phyloP scores from a whole-genome alignment of 2,888 invertebrate genomes.

The Orchesella flavescens region DNA sequence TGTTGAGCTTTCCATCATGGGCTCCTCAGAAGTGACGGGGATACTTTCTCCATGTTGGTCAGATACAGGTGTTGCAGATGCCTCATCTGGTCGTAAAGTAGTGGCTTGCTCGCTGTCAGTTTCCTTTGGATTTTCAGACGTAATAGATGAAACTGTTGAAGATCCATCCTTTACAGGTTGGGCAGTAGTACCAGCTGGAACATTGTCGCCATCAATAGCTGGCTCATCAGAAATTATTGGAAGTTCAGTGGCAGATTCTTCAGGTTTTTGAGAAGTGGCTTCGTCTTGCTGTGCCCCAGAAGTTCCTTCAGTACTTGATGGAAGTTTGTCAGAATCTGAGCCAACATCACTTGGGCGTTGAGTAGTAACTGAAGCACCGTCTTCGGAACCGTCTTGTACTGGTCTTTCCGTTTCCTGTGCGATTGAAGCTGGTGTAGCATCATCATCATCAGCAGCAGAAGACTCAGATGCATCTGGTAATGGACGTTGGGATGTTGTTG shows the following conservation, averaged over 20 bases:
- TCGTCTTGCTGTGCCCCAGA: not conserved
- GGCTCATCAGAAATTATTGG: constrained; percentile 29
- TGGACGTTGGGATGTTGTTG: constrained; percentile 32
- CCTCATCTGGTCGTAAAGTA: not conserved
- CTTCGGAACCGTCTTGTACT: constrained; percentile 12
- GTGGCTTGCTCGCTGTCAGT: constrained; percentile 12
- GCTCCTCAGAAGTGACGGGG: constrained; percentile 20
- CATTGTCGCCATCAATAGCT: not conserved
- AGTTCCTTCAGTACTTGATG: not conserved
- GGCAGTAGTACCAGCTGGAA: not conserved
- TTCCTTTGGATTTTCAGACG: constrained; percentile 16
- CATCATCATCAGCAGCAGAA: not conserved
- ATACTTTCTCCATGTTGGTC: constrained; percentile 11
- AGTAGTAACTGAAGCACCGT: not conserved
- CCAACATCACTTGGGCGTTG: not conserved
- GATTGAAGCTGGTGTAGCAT: not conserved
- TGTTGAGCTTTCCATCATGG: constrained; percentile 45
- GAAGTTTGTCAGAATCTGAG: not conserved
- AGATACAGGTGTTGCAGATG: constrained; percentile 9
- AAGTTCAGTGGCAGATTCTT: constrained; percentile 17
- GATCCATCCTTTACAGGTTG: not conserved
- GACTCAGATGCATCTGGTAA: not conserved
- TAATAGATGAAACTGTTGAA: constrained; percentile 20
- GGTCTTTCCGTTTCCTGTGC: not conserved
- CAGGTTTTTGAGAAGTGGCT: constrained; percentile 5